These are phyloP conservation scores for Eupithecia subfuscata DNA, from an alignment of 2,888 invertebrate genomes.

Conservation along the genomic window DNA sequence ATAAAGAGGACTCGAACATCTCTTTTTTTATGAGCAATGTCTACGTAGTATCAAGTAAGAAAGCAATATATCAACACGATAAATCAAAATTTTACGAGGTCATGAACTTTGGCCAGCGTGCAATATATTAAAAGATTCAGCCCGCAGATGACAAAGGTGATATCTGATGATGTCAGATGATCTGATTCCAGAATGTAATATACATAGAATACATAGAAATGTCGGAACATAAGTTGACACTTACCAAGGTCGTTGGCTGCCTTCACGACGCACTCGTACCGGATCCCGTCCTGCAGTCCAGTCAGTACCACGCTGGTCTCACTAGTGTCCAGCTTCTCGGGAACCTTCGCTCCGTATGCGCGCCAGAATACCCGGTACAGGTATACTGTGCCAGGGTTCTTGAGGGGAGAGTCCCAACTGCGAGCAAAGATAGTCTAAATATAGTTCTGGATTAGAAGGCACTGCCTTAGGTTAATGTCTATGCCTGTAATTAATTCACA, in stretches of 20 bases:
- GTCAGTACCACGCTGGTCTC: conserved; percentile 87
- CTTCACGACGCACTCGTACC: conserved; percentile 92
- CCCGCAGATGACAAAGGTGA: too few species aligned
- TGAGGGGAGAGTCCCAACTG: conserved; percentile 91
- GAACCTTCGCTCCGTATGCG: conserved; percentile 85
- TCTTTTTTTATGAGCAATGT: too few species aligned
- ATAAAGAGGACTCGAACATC: too few species aligned
- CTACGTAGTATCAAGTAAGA: too few species aligned
- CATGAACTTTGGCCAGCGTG: too few species aligned
- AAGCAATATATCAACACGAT: too few species aligned
- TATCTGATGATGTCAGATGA: too few species aligned
- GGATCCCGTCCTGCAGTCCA: conserved; percentile 88
- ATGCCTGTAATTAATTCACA: background rate
- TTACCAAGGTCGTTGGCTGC: conserved; percentile 90
- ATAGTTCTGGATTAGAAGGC: background rate
- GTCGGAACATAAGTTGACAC: too few species aligned
- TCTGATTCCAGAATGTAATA: too few species aligned
- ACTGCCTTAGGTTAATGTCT: background rate
- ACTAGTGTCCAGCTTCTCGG: conserved; percentile 88
- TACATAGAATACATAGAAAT: too few species aligned
- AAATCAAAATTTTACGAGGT: too few species aligned
- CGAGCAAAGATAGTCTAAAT: background rate
- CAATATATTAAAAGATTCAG: too few species aligned
- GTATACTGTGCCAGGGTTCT: conserved; percentile 92
- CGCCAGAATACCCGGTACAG: conserved; percentile 93